These are phyloP conservation scores for Orchestes rusci DNA, from an alignment of 2,888 invertebrate genomes.

Conservation along the genomic window DNA sequence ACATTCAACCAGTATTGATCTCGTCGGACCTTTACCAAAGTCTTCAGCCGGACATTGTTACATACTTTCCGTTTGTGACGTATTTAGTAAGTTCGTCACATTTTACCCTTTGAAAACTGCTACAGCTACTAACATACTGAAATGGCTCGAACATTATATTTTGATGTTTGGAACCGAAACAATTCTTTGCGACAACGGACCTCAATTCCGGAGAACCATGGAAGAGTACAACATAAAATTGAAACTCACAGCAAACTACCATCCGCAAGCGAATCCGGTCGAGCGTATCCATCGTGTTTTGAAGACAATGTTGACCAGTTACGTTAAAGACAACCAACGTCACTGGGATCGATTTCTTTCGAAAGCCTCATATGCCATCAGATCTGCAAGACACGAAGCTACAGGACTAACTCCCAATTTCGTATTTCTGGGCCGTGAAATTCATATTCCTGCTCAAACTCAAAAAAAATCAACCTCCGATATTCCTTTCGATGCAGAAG, in stretches of 20 bases:
- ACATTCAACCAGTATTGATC: no score
- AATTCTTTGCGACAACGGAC: conserved; percentile 9
- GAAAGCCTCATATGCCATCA: background rate
- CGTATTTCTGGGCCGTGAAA: conserved; percentile 2
- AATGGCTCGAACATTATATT: conserved; percentile 3
- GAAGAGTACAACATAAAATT: background rate
- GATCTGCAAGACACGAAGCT: background rate
- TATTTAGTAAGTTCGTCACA: conserved; percentile 5
- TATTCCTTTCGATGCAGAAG: no score
- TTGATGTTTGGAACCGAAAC: conserved; percentile 4
- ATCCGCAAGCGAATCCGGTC: background rate
- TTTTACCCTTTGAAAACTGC: conserved; percentile 6
- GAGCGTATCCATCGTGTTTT: background rate
- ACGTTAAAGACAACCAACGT: background rate
- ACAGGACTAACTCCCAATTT: conserved; percentile 5
- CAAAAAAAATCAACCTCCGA: no score
- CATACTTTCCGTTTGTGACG: conserved; percentile 11
- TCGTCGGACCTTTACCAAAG: conserved; percentile 6
- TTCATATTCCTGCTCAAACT: background rate
- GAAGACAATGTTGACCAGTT: background rate
- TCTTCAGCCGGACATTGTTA: conserved; percentile 8
- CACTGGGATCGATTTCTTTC: conserved; percentile 1
- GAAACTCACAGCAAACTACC: background rate
- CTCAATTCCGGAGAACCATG: background rate
- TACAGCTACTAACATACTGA: background rate